Evolutionary conservation across 2,888 invertebrate genomes (phyloP).

Genomic region (Tipula helvola): DNA sequence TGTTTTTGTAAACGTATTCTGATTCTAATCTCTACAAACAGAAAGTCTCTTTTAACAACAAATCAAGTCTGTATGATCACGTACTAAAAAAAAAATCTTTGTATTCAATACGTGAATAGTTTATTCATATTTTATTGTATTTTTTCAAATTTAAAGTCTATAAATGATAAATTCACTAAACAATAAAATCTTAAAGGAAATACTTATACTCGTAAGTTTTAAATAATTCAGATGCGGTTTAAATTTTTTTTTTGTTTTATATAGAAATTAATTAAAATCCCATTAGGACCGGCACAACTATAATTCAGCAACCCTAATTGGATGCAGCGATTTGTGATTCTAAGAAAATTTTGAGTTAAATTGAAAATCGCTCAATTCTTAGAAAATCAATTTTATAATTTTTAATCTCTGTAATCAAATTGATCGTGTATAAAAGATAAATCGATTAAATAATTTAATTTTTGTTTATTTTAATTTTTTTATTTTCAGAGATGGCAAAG

Average conservation of each 20-base stretch:
- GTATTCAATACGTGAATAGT: neutral
- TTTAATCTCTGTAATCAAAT: neutral
- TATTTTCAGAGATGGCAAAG: slow-evolving; percentile 93
- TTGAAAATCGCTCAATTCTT: neutral
- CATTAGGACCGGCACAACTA: neutral
- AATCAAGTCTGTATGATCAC: neutral
- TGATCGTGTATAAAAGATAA: neutral
- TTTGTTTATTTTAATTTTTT: neutral
- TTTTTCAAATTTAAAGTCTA: neutral
- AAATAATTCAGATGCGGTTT: neutral
- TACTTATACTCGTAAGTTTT: too few species aligned
- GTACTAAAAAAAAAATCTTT: neutral
- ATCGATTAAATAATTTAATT: neutral
- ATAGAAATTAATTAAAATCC: neutral
- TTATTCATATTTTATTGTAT: neutral
- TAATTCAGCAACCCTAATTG: neutral
- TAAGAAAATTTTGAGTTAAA: neutral
- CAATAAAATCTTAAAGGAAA: neutral
- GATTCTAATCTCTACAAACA: neutral
- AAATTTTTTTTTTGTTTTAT: neutral
- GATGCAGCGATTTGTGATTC: neutral
- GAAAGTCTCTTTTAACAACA: neutral
- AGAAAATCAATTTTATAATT: neutral
- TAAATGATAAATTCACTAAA: neutral
- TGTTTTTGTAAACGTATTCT: neutral